phyloP scores from a whole-genome alignment of 1,140 invertebrate species.

The Meteorus sp. region DNA sequence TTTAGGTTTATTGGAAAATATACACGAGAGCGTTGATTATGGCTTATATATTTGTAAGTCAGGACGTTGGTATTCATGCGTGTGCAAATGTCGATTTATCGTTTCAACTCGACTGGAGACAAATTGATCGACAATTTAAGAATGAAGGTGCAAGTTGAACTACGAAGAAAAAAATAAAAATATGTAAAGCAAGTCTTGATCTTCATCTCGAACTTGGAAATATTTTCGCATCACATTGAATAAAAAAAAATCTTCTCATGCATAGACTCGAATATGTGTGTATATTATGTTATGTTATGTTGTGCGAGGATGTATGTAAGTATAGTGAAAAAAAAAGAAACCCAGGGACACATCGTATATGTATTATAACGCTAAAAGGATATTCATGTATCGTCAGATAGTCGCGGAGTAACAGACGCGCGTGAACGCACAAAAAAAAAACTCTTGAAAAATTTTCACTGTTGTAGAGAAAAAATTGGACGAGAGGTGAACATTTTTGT shows the following conservation, averaged over 20 bases:
- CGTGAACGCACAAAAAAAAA: constrained; percentile 9
- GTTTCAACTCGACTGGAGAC: background rate
- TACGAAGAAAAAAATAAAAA: too few relatives aligned
- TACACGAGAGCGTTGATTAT: background rate
- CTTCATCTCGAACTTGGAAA: too few relatives aligned
- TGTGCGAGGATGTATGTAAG: constrained; percentile 1
- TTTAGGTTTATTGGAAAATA: background rate
- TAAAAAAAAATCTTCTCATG: background rate
- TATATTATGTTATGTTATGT: background rate
- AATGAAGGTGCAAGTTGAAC: background rate
- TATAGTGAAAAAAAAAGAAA: too few relatives aligned
- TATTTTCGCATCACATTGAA: background rate
- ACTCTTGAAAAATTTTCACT: constrained; percentile 19
- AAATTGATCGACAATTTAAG: constrained; percentile 12
- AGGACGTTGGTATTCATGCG: background rate
- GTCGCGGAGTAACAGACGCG: constrained; percentile 32
- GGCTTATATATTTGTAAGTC: background rate
- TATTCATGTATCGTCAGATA: constrained; percentile 46
- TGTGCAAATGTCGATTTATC: constrained; percentile 2
- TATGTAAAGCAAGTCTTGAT: too few relatives aligned
- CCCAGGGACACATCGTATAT: too few relatives aligned
- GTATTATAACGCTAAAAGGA: constrained; percentile 40
- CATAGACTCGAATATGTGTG: background rate
- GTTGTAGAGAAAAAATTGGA: constrained; percentile 7
- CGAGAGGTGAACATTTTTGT: background rate